A percentile compares a stretch with the other conserved stretches of the same genome.
Evolutionary conservation across 2,797 vertebrate species (phyloP).

Genomic region (Pangasius mekongensis): DNA sequence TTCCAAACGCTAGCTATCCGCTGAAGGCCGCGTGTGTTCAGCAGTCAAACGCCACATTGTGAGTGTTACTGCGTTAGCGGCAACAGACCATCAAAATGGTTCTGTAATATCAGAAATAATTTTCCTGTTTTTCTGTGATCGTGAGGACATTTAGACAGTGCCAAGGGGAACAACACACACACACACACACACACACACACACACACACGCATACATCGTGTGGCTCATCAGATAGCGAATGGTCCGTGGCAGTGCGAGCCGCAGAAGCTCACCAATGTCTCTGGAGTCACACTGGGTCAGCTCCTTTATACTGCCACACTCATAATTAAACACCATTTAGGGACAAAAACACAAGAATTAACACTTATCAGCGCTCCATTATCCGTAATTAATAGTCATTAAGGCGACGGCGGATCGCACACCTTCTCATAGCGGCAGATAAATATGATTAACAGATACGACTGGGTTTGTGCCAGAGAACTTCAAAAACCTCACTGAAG

Average conservation of each 20-base stretch:
- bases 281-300: constrained; percentile 26
- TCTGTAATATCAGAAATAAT: constrained; percentile 1
- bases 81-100: constrained; percentile 13
- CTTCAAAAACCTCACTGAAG: constrained; percentile 30
- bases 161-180: constrained; percentile 2
- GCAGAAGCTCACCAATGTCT: constrained; percentile 7
- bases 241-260: not conserved
- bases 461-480: constrained; percentile 24
- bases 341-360: constrained; percentile 29
- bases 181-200: not conserved
- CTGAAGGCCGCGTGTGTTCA: not conserved
- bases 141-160: constrained; percentile 7
- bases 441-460: constrained; percentile 40
- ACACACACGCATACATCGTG: not conserved
- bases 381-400: constrained; percentile 41
- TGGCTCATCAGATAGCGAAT: constrained; percentile 38
- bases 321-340: constrained; percentile 30
- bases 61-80: not conserved
- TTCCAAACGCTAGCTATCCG: not conserved
- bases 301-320: constrained; percentile 11
- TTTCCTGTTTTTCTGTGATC: constrained; percentile 6
- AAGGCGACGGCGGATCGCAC: constrained; percentile 32
- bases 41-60: not conserved
- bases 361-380: constrained; percentile 28
- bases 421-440: constrained; percentile 21